Evolutionary conservation across 2,888 invertebrate genomes (phyloP), one percentile per base, ranked within the genome.

Genomic region (Phyto melanocephala): DNA sequence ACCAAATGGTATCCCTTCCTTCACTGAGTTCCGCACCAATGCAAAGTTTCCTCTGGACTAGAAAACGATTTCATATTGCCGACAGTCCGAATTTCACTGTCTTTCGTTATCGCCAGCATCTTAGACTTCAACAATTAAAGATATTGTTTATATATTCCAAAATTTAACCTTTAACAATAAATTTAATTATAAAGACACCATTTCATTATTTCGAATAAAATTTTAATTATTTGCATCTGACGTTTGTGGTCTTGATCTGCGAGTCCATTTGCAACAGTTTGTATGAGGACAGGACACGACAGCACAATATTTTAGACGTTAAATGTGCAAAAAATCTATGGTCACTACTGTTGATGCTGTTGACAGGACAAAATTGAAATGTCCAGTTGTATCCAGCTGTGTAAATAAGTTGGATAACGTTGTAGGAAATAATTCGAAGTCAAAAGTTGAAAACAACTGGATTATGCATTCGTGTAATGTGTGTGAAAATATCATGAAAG

Each of bases 291-390:
- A 7, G 37, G 3, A 3, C 37, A 6, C 37, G 13, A 11, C 2
- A 37, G 13, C 37, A 37, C 11, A 37, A 37, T 33, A 6, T 33
- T n/a, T n/a, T n/a, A 7, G 7, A 6, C 7, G 7, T 7, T 3
- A 33, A 37, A 37, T 37, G 3, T 37, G 37, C 37, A 11, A 11
- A 2, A n/a, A 37, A 11, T 37, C 20, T 47, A 2, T 47, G 20
- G 11, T 8, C 10, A 6, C 20, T 47, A 17, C 2, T 20, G 58
- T 71, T 82, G 70, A 42, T 86, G 84, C 77, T 84, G 84, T 78
- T 85, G 88, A 89, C 89, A 88, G 88, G 83, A 86, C 80, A 86
- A 77, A 88, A 88, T 88, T 88, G 89, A 88, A 88, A 88, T 88
- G 89, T 86, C 86, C 88, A 83, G 79, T 72, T 65, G 75, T 47